These are phyloP conservation scores for Mastomys natalensis DNA, from an alignment of 2,113 vertebrate species.

Conservation along the genomic window DNA sequence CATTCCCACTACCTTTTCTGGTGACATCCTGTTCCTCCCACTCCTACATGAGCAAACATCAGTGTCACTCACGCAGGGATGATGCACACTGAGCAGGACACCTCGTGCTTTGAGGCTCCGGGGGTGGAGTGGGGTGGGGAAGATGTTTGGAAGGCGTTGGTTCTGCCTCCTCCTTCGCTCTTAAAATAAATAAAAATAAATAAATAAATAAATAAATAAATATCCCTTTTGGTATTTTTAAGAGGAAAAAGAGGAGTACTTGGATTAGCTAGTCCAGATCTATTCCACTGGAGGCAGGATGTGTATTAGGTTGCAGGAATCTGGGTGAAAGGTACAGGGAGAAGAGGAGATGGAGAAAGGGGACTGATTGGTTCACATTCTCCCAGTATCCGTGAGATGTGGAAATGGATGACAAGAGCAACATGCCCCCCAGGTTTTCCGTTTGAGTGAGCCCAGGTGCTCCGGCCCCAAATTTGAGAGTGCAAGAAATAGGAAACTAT, in stretches of 20 bases:
- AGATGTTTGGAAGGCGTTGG: background rate
- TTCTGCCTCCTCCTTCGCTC: background rate
- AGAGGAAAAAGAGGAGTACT: background rate
- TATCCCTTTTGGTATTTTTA: background rate
- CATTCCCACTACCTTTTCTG: background rate
- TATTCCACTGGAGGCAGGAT: background rate
- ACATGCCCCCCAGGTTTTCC: background rate
- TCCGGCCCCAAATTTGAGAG: background rate
- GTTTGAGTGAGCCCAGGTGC: background rate
- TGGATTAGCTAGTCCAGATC: background rate
- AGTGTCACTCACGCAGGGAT: background rate
- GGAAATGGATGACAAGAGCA: background rate
- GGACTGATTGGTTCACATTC: background rate
- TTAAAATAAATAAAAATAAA: background rate
- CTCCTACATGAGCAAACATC: background rate
- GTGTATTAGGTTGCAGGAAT: background rate
- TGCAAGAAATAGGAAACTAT: background rate
- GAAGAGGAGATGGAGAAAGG: background rate
- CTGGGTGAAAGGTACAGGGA: background rate
- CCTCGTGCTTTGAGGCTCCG: background rate
- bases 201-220: background rate
- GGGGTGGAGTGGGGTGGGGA: background rate
- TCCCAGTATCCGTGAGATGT: background rate
- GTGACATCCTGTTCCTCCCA: background rate
- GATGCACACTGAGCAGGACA: background rate